Conservation (phyloP, 2,113 vertebrate genomes). For the Sebastes fasciatus region DNA sequence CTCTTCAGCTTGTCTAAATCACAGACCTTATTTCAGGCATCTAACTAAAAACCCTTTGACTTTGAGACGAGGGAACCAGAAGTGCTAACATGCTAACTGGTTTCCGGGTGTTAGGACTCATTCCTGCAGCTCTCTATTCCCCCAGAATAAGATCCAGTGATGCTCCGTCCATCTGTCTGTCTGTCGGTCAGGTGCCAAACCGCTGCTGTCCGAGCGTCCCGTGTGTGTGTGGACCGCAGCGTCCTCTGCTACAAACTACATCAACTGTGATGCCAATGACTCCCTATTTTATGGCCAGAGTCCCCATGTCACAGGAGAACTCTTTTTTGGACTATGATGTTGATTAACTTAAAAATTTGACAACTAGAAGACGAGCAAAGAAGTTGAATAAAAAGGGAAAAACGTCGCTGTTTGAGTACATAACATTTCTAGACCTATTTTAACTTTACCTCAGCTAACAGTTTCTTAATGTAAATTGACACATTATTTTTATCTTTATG, state of each 20-base stretch:
- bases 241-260: conserved; percentile 67
- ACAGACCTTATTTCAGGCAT: no score
- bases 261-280: conserved; percentile 76
- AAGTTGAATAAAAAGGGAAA: conserved; percentile 83
- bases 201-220: conserved; percentile 44
- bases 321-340: conserved; percentile 67
- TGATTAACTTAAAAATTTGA: conserved; percentile 69
- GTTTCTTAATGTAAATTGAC: conserved; percentile 94
- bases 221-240: conserved; percentile 51
- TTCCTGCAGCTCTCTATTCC: background rate
- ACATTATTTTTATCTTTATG: conserved; percentile 98
- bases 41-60: no score
- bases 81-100: no score
- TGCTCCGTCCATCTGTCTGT: conserved; percentile 54
- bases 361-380: conserved; percentile 68
- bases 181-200: conserved; percentile 63
- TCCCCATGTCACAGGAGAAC: conserved; percentile 74
- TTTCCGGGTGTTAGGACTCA: no score
- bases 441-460: conserved; percentile 97
- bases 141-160: conserved; percentile 11
- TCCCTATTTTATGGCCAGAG: conserved; percentile 87
- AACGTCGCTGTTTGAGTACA: conserved; percentile 91
- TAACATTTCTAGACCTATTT: conserved; percentile 95
- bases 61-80: no score
- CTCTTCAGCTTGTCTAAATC: no score